phyloP scores from a whole-genome alignment of 1,140 invertebrate species.

The Nephotettix cincticeps region DNA sequence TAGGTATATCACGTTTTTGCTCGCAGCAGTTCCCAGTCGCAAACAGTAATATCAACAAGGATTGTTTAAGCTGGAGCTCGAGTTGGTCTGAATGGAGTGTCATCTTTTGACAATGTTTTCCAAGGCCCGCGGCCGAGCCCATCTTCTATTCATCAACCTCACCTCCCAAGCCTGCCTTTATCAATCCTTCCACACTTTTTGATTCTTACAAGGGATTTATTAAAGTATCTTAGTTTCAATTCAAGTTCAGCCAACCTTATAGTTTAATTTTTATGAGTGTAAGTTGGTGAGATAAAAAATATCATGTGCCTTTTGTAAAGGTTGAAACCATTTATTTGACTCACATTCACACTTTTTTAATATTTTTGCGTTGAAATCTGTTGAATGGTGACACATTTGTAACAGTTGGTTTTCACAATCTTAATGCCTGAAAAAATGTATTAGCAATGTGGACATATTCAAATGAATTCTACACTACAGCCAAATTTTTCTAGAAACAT shows the following conservation, averaged over 20 bases:
- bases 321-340: neutral
- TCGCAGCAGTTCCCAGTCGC: no score
- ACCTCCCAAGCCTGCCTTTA: neutral
- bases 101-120: constrained; percentile 19
- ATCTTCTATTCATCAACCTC: constrained; percentile 15
- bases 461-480: no score
- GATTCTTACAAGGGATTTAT: neutral
- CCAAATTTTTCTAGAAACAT: no score
- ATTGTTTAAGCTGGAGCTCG: neutral
- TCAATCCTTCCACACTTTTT: neutral
- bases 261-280: neutral
- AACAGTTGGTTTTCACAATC: no score
- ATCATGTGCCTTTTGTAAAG: neutral
- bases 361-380: no score
- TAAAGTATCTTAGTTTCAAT: no score
- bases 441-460: no score
- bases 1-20: no score
- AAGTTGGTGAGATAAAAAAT: neutral
- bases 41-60: neutral
- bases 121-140: constrained; percentile 2
- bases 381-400: no score
- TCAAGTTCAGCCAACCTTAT: neutral
- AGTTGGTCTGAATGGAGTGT: neutral
- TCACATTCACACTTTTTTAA: no score
- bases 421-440: no score